Conservation (phyloP, 2,888 invertebrate species). For the Idaea dimidiata region DNA sequence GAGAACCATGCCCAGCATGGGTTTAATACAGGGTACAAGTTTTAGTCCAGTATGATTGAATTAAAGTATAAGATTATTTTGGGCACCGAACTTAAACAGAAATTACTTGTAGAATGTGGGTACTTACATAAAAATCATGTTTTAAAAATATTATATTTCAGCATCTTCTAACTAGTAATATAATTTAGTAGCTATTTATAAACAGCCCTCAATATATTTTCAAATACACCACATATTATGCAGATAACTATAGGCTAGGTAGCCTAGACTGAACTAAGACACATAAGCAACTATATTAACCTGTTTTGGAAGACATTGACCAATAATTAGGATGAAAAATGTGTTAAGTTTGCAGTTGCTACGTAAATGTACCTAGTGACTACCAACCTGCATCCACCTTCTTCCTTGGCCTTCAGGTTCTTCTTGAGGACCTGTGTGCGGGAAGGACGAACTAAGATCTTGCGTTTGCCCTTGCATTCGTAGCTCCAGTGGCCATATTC, state of each 20-base stretch:
- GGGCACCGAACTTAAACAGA: too few species aligned
- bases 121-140: too few species aligned
- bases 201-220: too few species aligned
- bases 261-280: background rate
- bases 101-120: too few species aligned
- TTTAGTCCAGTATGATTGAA: too few species aligned
- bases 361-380: background rate
- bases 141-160: too few species aligned
- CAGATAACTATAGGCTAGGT: background rate
- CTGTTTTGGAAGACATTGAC: background rate
- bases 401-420: constrained; percentile 67
- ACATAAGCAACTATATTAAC: background rate
- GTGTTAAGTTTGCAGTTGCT: background rate
- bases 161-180: too few species aligned
- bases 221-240: too few species aligned
- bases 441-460: constrained; percentile 91
- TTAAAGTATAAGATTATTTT: too few species aligned
- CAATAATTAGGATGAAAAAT: constrained; percentile 14
- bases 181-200: too few species aligned
- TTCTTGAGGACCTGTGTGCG: constrained; percentile 90
- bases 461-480: constrained; percentile 94
- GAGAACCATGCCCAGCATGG: too few species aligned
- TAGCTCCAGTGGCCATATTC: constrained; percentile 97
- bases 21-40: too few species aligned
- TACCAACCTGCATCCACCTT: constrained; percentile 62